A percentile compares a stretch with the other conserved stretches of the same genome.
These are phyloP conservation scores for Zaprionus tsacasi DNA, from an alignment of 1,140 invertebrate genomes.

Conservation along the genomic window DNA sequence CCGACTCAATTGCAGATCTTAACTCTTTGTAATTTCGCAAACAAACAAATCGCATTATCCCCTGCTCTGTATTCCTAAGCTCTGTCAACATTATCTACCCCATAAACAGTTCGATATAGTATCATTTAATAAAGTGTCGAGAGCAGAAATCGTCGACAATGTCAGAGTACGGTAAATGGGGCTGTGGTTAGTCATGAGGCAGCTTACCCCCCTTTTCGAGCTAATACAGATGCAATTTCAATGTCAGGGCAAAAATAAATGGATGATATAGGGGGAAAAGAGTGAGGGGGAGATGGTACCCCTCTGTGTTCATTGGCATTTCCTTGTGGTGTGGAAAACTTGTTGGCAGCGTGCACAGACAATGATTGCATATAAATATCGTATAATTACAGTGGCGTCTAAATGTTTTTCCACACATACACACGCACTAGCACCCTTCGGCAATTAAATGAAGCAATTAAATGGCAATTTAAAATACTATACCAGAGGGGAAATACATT, in stretches of 20 bases:
- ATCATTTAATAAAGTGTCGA: slow-evolving; percentile 35
- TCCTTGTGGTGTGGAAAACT: slow-evolving; percentile 29
- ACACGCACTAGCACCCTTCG: slow-evolving; percentile 34
- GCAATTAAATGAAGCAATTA: slow-evolving; percentile 43
- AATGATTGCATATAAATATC: slow-evolving; percentile 35
- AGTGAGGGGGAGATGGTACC: not conserved
- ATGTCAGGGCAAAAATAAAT: slow-evolving; percentile 28
- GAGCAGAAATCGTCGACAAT: slow-evolving; percentile 28
- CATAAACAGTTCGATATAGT: slow-evolving; percentile 30
- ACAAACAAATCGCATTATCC: not conserved
- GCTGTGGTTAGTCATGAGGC: slow-evolving; percentile 13
- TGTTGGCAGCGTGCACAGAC: slow-evolving; percentile 15
- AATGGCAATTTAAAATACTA: slow-evolving; percentile 39
- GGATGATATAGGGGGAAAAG: not conserved
- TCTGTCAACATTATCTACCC: not conserved
- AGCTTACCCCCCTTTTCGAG: not conserved
- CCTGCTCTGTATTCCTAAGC: not conserved
- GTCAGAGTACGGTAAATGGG: slow-evolving; percentile 14
- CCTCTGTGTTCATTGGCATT: slow-evolving; percentile 23
- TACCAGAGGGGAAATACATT: not conserved
- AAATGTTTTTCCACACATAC: slow-evolving; percentile 36
- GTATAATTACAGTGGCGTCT: slow-evolving; percentile 45
- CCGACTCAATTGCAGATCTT: not conserved
- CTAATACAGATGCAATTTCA: slow-evolving; percentile 32
- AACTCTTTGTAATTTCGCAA: not conserved